A percentile compares a stretch with the other conserved stretches of the same genome.
Conservation (phyloP, 2,888 invertebrate species). For the Thera britannica region DNA sequence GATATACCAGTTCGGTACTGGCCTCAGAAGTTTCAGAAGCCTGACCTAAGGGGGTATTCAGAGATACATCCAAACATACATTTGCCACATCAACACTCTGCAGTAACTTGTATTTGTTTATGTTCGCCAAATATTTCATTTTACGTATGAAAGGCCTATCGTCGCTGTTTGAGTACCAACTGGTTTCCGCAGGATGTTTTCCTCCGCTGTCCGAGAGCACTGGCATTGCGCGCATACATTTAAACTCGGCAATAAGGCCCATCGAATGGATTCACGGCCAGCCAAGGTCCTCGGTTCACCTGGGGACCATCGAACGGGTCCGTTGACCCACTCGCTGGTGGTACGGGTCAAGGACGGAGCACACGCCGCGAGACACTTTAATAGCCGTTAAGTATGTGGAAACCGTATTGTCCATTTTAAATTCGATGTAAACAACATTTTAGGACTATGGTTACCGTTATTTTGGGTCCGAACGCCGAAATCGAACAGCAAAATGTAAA, state of each 20-base stretch:
- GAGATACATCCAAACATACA: too few relatives aligned
- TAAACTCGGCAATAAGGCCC: not conserved
- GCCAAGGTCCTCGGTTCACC: slow-evolving; percentile 1
- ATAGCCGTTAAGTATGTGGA: slow-evolving; percentile 27
- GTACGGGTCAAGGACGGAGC: slow-evolving; percentile 38
- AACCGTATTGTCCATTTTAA: slow-evolving; percentile 15
- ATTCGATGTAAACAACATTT: slow-evolving; percentile 19
- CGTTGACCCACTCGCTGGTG: slow-evolving; percentile 27
- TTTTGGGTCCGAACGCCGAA: not conserved
- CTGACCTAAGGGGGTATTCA: too few relatives aligned
- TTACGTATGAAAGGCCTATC: too few relatives aligned
- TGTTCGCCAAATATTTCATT: too few relatives aligned
- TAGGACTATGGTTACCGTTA: slow-evolving; percentile 7
- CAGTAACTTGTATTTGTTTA: too few relatives aligned
- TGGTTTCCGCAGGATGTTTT: not conserved
- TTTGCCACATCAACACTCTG: too few relatives aligned
- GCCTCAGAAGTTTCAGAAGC: too few relatives aligned
- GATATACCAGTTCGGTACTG: too few relatives aligned
- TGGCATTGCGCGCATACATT: not conserved
- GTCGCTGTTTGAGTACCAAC: not conserved
- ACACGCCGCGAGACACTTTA: slow-evolving; percentile 25
- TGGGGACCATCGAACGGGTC: slow-evolving; percentile 21
- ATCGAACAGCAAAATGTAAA: not conserved
- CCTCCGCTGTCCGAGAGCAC: too few relatives aligned
- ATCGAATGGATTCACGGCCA: not conserved